Base-by-base conservation (phyloP, 92 coral and sea anemone species). In the Bergia sp. region DNA sequence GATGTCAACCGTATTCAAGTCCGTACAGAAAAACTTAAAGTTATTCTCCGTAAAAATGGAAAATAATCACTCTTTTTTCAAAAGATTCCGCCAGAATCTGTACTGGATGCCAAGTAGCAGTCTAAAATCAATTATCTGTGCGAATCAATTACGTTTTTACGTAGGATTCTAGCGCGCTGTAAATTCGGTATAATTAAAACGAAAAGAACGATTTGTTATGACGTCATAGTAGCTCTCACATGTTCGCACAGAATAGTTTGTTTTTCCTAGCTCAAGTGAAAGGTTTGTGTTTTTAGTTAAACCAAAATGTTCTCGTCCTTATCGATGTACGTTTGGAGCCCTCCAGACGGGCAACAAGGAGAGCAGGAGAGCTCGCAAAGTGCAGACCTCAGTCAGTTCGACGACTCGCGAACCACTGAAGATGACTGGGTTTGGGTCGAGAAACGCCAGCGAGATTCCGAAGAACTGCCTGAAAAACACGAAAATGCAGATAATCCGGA, bases 351-450 rank as follows among this genome's bases (percentile, higher is more conserved):
- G 58, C 88, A 87, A 18, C 75, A 53, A 6, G 91, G 50, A 4
- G 80, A 79, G 37, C 40, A 50, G 2, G 89, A 55, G 69, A 81
- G 49, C 41, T 67, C 39, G 7, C 80, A 69, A 38, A 50, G 76
- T 12, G 82, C 37, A 5, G 49, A 44, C 11, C 38, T 84, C 3
- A 37, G 21, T 55, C 87, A 74, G 16, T 76, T 89, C 21, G 96
- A 94, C 81, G 96, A 94, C 94, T 86, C 96, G 13, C 90, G 77
- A 76, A 90, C 93, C n/a, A 91, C 87, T 58, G 91, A 94, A 12
- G 96, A 89, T 16, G 99, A 91, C 73, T 97, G 99, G 99, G 98
- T 97, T n/a, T 95, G 94, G 90, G 93, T 97, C 23, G 94, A 95
- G 64, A 92, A 91, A 49, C 88, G 88, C 37, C 79, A 45, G 20